These are phyloP conservation scores for Tachina lurida DNA, from an alignment of 2,888 invertebrate genomes.

Conservation along the genomic window DNA sequence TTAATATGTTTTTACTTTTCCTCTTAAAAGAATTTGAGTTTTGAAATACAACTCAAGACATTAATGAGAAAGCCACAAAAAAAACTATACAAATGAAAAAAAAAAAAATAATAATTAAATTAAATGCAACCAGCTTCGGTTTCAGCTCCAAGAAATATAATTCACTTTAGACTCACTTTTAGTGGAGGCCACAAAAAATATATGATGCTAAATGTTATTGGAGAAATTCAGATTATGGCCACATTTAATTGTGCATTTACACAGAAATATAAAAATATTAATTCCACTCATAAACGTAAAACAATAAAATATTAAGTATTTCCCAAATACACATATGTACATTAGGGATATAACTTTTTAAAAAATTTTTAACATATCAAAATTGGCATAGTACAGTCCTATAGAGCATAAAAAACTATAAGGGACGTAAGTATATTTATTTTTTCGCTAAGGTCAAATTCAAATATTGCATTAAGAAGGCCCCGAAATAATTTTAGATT, in stretches of 20 bases:
- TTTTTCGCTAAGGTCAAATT: no score
- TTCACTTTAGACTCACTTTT: not conserved
- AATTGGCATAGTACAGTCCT: no score
- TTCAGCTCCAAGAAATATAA: constrained; percentile 31
- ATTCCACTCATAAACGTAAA: constrained; percentile 41
- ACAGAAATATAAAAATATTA: constrained; percentile 39
- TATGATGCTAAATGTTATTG: constrained; percentile 31
- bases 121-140: constrained; percentile 12
- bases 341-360: no score
- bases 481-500: no score
- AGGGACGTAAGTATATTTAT: no score
- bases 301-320: constrained; percentile 42
- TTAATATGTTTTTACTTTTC: not conserved
- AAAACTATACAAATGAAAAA: constrained; percentile 5
- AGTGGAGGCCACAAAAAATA: constrained; percentile 7
- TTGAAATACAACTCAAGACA: constrained; percentile 12
- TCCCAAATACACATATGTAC: constrained; percentile 2
- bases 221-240: constrained; percentile 34
- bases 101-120: not conserved
- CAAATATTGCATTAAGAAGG: no score
- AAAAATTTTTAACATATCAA: no score
- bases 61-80: constrained; percentile 27
- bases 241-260: constrained; percentile 47
- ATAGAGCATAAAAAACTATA: no score
- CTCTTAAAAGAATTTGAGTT: not conserved